phyloP scores from a whole-genome alignment of 2,113 vertebrate species.

The Lanius collurio region DNA sequence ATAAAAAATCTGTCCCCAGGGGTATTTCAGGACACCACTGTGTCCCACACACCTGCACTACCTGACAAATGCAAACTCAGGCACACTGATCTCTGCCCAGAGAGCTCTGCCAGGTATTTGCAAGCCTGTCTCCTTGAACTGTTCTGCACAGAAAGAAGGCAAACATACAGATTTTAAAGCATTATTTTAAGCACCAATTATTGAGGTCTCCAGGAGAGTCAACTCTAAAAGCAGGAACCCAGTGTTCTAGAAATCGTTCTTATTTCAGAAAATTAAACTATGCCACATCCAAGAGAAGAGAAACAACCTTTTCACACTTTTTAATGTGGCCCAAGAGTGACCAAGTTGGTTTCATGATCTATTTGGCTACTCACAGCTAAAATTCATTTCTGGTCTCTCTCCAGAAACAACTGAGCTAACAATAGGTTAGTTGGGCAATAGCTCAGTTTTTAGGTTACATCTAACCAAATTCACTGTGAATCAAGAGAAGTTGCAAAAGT shows the following conservation, averaged over 20 bases:
- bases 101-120: not conserved
- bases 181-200: not conserved
- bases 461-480: not conserved
- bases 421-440: not conserved
- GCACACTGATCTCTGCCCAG: not conserved
- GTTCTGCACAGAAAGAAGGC: not conserved
- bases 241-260: not conserved
- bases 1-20: not conserved
- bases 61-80: not conserved
- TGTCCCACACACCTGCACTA: not conserved
- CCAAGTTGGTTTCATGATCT: not conserved
- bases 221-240: not conserved
- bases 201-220: not conserved
- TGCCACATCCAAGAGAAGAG: not conserved
- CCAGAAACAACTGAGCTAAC: not conserved
- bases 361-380: not conserved
- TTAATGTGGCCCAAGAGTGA: not conserved
- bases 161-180: not conserved
- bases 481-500: not conserved
- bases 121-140: not conserved
- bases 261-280: not conserved
- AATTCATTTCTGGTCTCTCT: not conserved
- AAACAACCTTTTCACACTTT: not conserved
- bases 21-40: not conserved
- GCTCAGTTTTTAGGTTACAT: not conserved